Base-by-base conservation (phyloP, 1,140 invertebrate species). In the Helicoverpa armigera region DNA sequence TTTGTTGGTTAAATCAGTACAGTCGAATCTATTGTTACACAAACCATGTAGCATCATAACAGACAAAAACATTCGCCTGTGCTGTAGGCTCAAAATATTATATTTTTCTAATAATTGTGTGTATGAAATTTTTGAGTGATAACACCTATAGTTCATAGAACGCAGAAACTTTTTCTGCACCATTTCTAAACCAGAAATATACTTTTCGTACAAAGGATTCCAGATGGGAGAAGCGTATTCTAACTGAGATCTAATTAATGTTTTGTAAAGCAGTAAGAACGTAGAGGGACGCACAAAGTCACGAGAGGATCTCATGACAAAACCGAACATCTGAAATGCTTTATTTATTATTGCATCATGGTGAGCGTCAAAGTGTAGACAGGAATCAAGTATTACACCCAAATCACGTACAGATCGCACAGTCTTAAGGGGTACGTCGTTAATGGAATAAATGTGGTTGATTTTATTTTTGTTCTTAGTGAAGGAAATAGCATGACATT, bases 171-270 rank as follows among this genome's bases (percentile, higher is more conserved):
- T 43, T 11, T 14, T 29, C 13, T 65, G 61, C 12, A 65, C 61
- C 9, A n/a, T 65, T 43, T 65, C 31, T 43, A 65, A 13, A 12
- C 13, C 43, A 3, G 35, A 29, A 2, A 43, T 23, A 29, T 65
- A 65, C 43, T n/a, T 43, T n/a, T 65, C 43, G n/a, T 65, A 65
- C 14, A 65, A 43, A 65, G 61, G 61, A 13, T 43, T 65, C 31
- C 61, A 65, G 3, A 65, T 13, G 2, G n/a, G 2, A 3, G 43
- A 29, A n/a, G 61, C 31, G n/a, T 65, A 65, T 65, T 65, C 61
- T 3, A 65, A 31, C 43, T 65, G 61, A 43, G 61, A 65, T 65
- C 61, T 65, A 65, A 65, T 3, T n/a, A 65, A 31, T 65, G 61
- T 13, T n/a, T 65, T 65, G 43, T 35, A 65, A 13, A 65, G 61